These are phyloP conservation scores for Sorex fumeus DNA, from an alignment of 2,113 vertebrate species.

Conservation along the genomic window DNA sequence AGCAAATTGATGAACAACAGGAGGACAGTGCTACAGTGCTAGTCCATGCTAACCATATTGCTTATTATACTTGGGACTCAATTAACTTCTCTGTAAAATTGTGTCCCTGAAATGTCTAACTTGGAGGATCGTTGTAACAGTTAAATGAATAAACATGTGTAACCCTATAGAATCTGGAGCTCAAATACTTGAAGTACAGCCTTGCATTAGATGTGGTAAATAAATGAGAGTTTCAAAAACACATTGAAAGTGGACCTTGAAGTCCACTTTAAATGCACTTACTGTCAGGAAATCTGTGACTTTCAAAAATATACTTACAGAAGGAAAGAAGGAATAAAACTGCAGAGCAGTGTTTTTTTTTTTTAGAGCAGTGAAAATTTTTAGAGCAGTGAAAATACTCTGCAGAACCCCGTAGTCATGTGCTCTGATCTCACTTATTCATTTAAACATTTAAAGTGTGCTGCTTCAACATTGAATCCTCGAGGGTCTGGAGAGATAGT, in stretches of 20 bases:
- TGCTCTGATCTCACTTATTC: not conserved
- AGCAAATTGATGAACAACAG: too few species aligned
- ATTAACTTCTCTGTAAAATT: constrained; percentile 49
- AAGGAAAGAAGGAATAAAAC: not conserved
- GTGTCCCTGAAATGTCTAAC: not conserved
- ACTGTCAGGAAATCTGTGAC: not conserved
- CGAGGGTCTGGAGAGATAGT: too few species aligned
- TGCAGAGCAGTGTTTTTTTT: not conserved
- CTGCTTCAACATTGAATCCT: not conserved
- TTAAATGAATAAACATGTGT: not conserved
- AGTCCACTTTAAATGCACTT: not conserved
- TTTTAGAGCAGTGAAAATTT: too few species aligned
- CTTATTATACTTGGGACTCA: not conserved
- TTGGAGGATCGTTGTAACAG: not conserved
- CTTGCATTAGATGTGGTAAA: not conserved
- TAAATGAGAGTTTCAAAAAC: not conserved
- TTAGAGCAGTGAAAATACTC: not conserved
- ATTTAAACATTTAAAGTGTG: not conserved
- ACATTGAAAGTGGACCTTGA: too few species aligned
- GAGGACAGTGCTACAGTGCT: too few species aligned
- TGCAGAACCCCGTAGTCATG: not conserved
- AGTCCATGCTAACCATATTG: not conserved
- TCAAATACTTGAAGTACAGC: not conserved
- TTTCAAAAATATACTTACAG: not conserved
- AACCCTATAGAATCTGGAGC: not conserved